A percentile compares a stretch with the other conserved stretches of the same genome.
Conservation (phyloP, 2,797 vertebrate species). For the Rhinatrema bivittatum region DNA sequence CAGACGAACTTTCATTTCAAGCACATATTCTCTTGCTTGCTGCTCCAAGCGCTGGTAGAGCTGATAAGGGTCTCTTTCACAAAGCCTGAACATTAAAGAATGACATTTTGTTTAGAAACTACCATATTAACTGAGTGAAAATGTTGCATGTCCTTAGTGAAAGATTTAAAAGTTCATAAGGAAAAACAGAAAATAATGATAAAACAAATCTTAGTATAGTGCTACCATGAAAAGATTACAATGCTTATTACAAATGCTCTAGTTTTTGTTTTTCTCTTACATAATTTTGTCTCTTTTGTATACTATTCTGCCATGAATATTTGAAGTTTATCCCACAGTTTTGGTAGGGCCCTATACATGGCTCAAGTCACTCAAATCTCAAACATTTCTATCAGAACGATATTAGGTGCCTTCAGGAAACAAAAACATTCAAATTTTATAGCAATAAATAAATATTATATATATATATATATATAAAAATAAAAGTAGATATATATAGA, state of each 20-base stretch:
- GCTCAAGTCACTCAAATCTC: too few species aligned
- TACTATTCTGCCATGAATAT: accelerated
- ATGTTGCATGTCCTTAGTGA: background rate
- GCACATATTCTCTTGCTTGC: constrained; percentile 90
- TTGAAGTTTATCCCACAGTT: background rate
- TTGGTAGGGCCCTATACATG: background rate
- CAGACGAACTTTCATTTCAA: constrained; percentile 93
- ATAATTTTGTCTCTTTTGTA: background rate
- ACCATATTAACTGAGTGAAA: background rate
- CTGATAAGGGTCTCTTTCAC: constrained; percentile 94
- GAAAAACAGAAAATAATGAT: too few species aligned
- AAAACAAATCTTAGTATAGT: too few species aligned
- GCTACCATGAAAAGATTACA: background rate
- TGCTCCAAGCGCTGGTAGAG: constrained; percentile 96
- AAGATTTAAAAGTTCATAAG: too few species aligned
- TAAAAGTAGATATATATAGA: too few species aligned
- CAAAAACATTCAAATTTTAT: too few species aligned
- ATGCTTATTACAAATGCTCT: background rate
- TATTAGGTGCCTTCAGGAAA: too few species aligned
- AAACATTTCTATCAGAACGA: too few species aligned
- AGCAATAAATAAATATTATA: too few species aligned
- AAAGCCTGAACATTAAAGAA: constrained; percentile 65
- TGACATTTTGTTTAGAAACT: background rate
- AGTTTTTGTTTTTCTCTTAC: too few species aligned
- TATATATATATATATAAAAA: too few species aligned